Base-by-base conservation (phyloP, 2,113 vertebrate species). In the Asarcornis scutulata region DNA sequence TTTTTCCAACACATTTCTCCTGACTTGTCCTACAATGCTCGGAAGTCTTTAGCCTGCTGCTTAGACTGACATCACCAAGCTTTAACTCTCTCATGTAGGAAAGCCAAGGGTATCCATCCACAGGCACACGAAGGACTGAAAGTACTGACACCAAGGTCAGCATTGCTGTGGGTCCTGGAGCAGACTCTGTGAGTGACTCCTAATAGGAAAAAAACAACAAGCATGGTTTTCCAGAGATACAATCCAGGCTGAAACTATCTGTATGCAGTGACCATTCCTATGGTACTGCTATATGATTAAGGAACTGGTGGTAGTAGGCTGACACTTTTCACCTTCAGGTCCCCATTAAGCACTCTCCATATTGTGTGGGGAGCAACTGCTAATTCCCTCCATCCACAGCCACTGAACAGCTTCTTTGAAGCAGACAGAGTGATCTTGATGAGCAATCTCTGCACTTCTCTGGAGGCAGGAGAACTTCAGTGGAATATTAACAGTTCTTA, bases 101-200 rank as follows among this genome's bases (percentile, higher is more conserved):
- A 89, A 85, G 36, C 13, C 27, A 69, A 60, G 9, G 40, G 2
- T 40, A 80, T 52, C 13, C 34, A 48, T 56, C 32, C 8, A 66
- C 0, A 0, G 1, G 36, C 4, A 0, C 34, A 69, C 9, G 20
- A 78, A 81, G 32, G 38, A 50, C 40, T 79, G 50, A 63, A 77
- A 8, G 23, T 67, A 27, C 12, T 62, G 34, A 27, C 56, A 50
- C 17, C 48, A 50, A 90, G 75, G 26, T 38, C 59, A 73, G 29
- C 56, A 64, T 58, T 85, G 53, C 23, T 67, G 15, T 34, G 29
- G 13, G 67, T 84, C 27, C n/a, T 84, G 56, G 16, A 81, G 38
- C 26, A 34, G 32, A n/a, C 0, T 82, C 34, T 18, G 38, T 22
- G 34, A 46, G 21, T 66, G 17, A 69, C 17, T 79, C 26, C n/a